These are phyloP conservation scores for Campoplex capitator DNA, from an alignment of 2,888 invertebrate species.

Conservation along the genomic window DNA sequence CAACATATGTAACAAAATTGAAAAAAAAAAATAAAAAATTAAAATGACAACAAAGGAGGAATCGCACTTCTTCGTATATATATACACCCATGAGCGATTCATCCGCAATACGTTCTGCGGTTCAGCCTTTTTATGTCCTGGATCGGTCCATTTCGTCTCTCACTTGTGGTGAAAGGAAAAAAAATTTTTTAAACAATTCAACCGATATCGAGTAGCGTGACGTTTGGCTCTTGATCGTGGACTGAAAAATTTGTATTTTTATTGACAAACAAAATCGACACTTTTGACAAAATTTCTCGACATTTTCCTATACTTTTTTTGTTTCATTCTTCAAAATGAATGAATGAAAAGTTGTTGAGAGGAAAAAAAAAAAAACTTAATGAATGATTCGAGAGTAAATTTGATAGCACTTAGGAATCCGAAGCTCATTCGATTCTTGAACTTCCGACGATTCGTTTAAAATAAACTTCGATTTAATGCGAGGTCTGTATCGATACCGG, in stretches of 20 bases:
- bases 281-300: neutral
- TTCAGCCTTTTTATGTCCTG: constrained; percentile 59
- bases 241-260: neutral
- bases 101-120: constrained; percentile 79
- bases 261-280: neutral
- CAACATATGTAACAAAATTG: neutral
- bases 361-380: neutral
- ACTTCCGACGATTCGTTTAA: neutral
- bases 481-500: neutral
- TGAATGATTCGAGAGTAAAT: neutral
- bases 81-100: constrained; percentile 73
- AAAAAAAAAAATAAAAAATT: constrained; percentile 15
- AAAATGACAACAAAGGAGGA: constrained; percentile 53
- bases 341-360: neutral
- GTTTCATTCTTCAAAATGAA: neutral
- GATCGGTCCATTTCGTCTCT: constrained; percentile 27
- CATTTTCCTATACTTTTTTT: neutral
- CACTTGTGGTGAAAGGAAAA: neutral
- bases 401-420: neutral
- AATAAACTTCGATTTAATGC: constrained; percentile 13
- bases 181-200: constrained; percentile 13
- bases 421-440: constrained; percentile 16
- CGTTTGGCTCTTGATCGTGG: neutral
- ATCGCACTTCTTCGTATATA: constrained; percentile 72
- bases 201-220: neutral